Conservation (phyloP, 2,797 vertebrate genomes). For the Galaxias olidus region DNA sequence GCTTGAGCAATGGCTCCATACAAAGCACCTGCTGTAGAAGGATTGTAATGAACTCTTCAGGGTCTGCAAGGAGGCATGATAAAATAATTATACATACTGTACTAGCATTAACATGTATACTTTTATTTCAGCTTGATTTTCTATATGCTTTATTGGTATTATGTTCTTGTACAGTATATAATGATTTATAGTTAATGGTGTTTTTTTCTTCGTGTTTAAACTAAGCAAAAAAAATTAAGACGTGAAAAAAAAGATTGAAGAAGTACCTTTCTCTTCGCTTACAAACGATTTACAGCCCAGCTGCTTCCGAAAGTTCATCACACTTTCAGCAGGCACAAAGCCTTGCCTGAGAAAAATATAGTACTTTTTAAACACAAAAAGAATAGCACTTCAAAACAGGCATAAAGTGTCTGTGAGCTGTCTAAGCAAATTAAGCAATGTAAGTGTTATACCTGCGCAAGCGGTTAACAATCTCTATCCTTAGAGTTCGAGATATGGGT, state of each 20-base stretch:
- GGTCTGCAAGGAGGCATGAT: slow-evolving; percentile 62
- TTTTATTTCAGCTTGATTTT: too few species aligned
- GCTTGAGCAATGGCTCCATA: slow-evolving; percentile 76
- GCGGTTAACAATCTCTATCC: slow-evolving; percentile 75
- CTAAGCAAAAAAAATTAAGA: neutral
- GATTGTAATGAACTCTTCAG: slow-evolving; percentile 80
- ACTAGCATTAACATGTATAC: neutral
- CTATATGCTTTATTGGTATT: too few species aligned
- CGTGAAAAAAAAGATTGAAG: neutral
- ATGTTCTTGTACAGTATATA: too few species aligned
- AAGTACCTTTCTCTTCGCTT: slow-evolving; percentile 81
- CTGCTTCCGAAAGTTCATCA: slow-evolving; percentile 79
- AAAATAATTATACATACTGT: neutral
- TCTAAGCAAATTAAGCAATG: neutral
- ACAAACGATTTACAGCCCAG: slow-evolving; percentile 80
- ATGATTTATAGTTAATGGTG: too few species aligned
- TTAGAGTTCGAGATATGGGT: slow-evolving; percentile 67
- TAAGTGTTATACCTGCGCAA: slow-evolving; percentile 73
- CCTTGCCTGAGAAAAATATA: slow-evolving; percentile 68
- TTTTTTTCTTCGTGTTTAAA: too few species aligned
- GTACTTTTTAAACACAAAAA: neutral
- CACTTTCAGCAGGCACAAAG: slow-evolving; percentile 79
- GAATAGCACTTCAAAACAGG: neutral
- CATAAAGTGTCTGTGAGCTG: neutral
- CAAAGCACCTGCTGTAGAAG: slow-evolving; percentile 77